Evolutionary conservation across 2,113 vertebrate species (phyloP).

Genomic region (Ammodytes marinus): DNA sequence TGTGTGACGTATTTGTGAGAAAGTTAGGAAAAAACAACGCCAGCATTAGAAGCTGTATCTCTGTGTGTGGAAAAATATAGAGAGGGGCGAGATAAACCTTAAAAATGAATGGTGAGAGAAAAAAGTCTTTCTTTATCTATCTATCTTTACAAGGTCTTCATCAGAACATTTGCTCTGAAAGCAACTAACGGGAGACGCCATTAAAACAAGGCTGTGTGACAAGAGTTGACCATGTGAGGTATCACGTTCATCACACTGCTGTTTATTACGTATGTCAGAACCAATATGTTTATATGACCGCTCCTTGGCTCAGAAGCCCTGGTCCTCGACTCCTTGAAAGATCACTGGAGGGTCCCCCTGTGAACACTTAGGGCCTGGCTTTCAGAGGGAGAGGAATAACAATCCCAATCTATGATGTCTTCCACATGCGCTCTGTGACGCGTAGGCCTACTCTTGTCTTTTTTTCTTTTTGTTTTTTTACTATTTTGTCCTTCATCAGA

Average conservation of each 20-base stretch:
- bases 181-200: conserved; percentile 53
- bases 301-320: conserved; percentile 57
- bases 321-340: conserved; percentile 68
- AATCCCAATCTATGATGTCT: conserved; percentile 77
- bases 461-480: conserved; percentile 23
- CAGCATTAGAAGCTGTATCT: conserved; percentile 28
- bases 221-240: conserved; percentile 11
- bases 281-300: conserved; percentile 74
- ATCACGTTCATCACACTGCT: conserved; percentile 69
- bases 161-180: conserved; percentile 65
- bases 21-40: conserved; percentile 52
- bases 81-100: conserved; percentile 13
- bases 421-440: conserved; percentile 76
- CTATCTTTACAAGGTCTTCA: conserved; percentile 43
- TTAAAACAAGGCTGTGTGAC: conserved; percentile 45
- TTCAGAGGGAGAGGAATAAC: conserved; percentile 76
- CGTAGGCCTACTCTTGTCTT: neutral
- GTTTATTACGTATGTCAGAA: conserved; percentile 76
- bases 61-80: conserved; percentile 1
- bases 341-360: conserved; percentile 70
- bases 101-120: conserved; percentile 3
- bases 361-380: conserved; percentile 69
- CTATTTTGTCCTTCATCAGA: conserved; percentile 67
- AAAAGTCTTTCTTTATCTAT: neutral
- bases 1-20: conserved; percentile 29